Evolutionary conservation across 2,113 vertebrate species (phyloP).

Genomic region (Heliornis fulica): DNA sequence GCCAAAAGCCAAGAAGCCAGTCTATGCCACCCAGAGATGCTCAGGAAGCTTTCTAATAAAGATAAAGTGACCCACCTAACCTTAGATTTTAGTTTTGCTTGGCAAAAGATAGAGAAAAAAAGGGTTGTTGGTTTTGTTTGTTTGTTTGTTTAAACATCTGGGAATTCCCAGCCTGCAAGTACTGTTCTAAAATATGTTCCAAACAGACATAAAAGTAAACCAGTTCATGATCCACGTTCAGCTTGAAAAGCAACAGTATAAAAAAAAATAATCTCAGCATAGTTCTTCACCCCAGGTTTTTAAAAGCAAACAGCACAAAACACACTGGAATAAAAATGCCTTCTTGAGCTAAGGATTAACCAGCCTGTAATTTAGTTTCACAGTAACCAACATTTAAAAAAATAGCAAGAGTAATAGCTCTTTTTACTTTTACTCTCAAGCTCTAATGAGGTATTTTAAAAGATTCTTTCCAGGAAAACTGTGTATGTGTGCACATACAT

Average conservation of each 20-base stretch:
- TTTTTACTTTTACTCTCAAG: neutral
- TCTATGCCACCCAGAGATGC: neutral
- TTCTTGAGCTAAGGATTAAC: neutral
- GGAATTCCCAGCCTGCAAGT: neutral
- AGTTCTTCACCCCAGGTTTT: neutral
- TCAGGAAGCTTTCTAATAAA: neutral
- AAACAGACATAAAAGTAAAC: neutral
- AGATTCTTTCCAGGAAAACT: neutral
- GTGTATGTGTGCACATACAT: neutral
- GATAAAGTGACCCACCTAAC: neutral
- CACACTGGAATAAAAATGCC: neutral
- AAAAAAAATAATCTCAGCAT: neutral
- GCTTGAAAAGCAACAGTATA: neutral
- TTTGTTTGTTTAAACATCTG: no score
- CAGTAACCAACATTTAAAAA: neutral
- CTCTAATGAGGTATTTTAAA: neutral
- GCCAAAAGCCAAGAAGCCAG: neutral
- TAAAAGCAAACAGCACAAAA: neutral
- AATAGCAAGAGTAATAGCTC: neutral
- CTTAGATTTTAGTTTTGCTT: neutral
- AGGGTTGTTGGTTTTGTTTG: neutral
- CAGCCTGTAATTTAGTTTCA: neutral
- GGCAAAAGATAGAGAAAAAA: neutral
- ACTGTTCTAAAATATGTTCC: neutral
- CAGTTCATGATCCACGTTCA: neutral